Percentiles rank a stretch among this genome's conserved stretches.
phyloP scores from a whole-genome alignment of 2,797 vertebrate species.

The Catostomus latipinnis region DNA sequence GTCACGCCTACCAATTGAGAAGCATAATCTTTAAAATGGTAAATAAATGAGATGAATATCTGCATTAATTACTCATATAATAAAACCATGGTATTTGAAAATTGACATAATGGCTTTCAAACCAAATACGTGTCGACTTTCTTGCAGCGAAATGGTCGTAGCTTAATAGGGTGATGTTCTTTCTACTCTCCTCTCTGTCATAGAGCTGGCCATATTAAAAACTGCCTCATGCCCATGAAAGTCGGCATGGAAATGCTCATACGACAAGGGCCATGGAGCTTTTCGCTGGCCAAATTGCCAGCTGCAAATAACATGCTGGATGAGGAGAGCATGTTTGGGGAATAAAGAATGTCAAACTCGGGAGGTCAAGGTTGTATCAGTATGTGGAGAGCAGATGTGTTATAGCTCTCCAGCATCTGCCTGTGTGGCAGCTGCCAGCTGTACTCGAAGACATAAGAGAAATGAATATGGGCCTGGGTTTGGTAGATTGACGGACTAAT shows the following conservation, averaged over 20 bases:
- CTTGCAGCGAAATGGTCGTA: not conserved
- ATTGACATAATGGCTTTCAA: not conserved
- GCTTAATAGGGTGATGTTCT: conserved; percentile 21
- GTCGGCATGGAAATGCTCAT: conserved; percentile 24
- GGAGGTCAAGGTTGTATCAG: conserved; percentile 67
- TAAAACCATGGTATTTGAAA: conserved; percentile 20
- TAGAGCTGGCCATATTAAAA: conserved; percentile 43
- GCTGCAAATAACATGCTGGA: conserved; percentile 72
- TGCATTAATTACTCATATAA: not conserved
- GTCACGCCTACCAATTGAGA: too few species aligned
- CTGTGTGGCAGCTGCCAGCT: conserved; percentile 66
- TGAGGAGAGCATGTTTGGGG: conserved; percentile 70
- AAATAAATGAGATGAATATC: not conserved
- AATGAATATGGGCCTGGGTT: not conserved
- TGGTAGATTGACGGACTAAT: conserved; percentile 17
- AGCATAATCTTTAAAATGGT: not conserved
- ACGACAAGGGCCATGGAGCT: conserved; percentile 37
- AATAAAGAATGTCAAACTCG: conserved; percentile 72
- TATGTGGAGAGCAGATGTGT: conserved; percentile 77
- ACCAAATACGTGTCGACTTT: not conserved
- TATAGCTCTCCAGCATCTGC: conserved; percentile 72
- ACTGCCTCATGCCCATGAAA: conserved; percentile 45
- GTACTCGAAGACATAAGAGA: conserved; percentile 34
- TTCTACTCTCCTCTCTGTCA: conserved; percentile 24
- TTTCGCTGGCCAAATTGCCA: conserved; percentile 65